Conservation (phyloP, 2,797 vertebrate species). For the Odontamblyopus lacepedii region DNA sequence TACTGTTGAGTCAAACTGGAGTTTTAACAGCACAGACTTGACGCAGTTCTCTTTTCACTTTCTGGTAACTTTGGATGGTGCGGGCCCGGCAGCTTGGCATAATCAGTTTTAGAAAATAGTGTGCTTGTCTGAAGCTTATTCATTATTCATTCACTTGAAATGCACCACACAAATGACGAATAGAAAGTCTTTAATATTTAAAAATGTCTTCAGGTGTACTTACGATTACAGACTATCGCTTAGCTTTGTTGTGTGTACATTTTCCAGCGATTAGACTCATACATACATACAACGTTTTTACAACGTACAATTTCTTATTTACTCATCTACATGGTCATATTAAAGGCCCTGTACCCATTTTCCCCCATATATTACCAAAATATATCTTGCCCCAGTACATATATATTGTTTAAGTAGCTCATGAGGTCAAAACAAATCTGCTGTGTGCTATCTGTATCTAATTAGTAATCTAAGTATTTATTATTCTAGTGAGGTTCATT, state of each 20-base stretch:
- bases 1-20: not conserved
- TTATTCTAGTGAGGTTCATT: too few species aligned
- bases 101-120: constrained; percentile 11
- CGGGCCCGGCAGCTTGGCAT: not conserved
- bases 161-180: not conserved
- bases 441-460: too few species aligned
- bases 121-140: not conserved
- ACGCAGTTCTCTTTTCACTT: not conserved
- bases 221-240: not conserved
- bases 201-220: not conserved
- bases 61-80: not conserved
- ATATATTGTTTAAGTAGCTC: too few species aligned
- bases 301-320: too few species aligned
- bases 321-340: too few species aligned
- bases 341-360: too few species aligned
- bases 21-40: not conserved
- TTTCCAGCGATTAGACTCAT: not conserved
- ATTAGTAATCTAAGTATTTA: too few species aligned
- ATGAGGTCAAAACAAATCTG: too few species aligned
- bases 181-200: constrained; percentile 7
- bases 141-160: constrained; percentile 7
- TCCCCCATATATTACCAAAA: too few species aligned
- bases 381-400: too few species aligned
- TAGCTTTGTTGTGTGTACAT: not conserved
- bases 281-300: not conserved